Evolutionary conservation across 2,888 invertebrate species (phyloP), one percentile per base, ranked within the genome.

Genomic region (Aplocera efformata): DNA sequence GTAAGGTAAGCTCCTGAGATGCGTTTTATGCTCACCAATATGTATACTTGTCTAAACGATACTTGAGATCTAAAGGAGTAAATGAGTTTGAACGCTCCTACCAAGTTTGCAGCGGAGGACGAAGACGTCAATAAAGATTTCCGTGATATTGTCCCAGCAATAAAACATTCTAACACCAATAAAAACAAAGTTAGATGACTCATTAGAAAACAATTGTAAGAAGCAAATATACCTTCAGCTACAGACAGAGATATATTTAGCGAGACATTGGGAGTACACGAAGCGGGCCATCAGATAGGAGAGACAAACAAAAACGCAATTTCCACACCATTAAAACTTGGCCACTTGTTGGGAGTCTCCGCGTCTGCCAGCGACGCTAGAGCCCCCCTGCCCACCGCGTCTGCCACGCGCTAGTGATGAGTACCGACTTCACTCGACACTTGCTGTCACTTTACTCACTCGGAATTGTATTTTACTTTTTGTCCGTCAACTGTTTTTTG

Each of bases 321-420:
- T 77, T 78, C 67, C 76, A 72, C 77, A 63, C 74, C 77, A 76
- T 79, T 79, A 78, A 76, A 79, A 78, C 67, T 76, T 76, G 67
- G 55, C 72, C 71, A 72, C 74, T 75, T 72, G 69, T 72, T 71
- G 63, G 57, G 60, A 64, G 56, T 2, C 53, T 41, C 22, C 11
- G 39, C 68, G n/a, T n/a, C 64, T 58, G 30, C 45, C 37, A 50
- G 20, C 10, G 6, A 20, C 26, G 17, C 22, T 8, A 10, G 33
- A 34, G 7, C 33, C 10, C 30, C 21, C n/a, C 30, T 38, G 43
- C 43, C 43, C 37, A 22, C 37, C 38, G 7, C 20, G 6, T n/a
- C n/a, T n/a, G n/a, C n/a, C n/a, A n/a, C n/a, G n/a, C n/a, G n/a
- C n/a, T n/a, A n/a, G n/a, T n/a, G n/a, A n/a, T n/a, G n/a, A n/a